These are phyloP conservation scores for Bugulina stolonifera DNA, from an alignment of 2,888 invertebrate species.

Conservation along the genomic window DNA sequence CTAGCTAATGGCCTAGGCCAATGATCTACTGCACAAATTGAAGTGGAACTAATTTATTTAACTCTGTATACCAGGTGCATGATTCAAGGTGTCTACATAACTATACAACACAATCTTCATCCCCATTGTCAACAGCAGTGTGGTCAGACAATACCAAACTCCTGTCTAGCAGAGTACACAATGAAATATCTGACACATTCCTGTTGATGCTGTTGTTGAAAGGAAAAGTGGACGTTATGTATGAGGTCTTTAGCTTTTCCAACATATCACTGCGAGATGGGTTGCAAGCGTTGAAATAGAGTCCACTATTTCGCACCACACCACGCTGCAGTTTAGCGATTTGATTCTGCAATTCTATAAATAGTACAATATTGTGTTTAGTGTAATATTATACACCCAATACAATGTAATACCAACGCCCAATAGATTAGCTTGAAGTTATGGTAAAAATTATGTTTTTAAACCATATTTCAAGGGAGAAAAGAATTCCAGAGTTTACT, in stretches of 20 bases:
- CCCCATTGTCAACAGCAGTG: background rate
- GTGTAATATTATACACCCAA: no score
- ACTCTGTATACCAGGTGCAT: no score
- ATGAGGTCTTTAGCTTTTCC: background rate
- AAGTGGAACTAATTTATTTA: no score
- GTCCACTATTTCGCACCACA: background rate
- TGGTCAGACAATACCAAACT: background rate
- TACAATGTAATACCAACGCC: no score
- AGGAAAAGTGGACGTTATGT: conserved; percentile 8
- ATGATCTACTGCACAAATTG: no score
- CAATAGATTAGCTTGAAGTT: no score
- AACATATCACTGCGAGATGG: background rate
- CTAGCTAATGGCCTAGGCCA: no score
- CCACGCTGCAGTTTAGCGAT: background rate
- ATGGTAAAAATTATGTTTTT: no score
- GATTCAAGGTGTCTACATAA: no score
- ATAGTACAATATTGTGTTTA: no score
- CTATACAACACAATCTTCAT: background rate
- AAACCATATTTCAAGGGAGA: no score
- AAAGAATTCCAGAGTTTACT: no score
- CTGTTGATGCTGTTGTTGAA: conserved; percentile 21
- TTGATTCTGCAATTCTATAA: conserved; percentile 2
- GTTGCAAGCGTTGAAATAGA: background rate
- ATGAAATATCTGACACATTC: conserved; percentile 16
- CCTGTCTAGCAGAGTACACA: conserved; percentile 1